These are phyloP conservation scores for Aldabrachelys gigantea DNA, from an alignment of 2,113 vertebrate genomes.

Conservation along the genomic window DNA sequence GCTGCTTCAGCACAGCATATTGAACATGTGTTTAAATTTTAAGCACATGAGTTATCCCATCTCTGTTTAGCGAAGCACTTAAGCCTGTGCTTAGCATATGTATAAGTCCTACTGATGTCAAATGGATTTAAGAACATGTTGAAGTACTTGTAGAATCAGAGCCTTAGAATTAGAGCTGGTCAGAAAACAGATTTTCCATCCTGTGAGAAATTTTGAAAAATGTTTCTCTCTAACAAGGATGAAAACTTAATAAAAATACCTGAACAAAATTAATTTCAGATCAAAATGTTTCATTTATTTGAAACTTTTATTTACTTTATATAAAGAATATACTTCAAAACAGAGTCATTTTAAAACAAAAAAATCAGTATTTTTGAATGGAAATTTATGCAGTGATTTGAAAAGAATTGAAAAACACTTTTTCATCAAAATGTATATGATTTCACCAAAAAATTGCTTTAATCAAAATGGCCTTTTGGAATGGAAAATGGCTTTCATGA, in stretches of 20 bases:
- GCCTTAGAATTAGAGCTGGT: background rate
- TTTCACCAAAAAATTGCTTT: background rate
- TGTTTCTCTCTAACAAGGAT: background rate
- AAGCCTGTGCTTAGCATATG: background rate
- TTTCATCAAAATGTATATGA: background rate
- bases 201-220: background rate
- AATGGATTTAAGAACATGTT: background rate
- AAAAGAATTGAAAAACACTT: background rate
- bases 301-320: background rate
- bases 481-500: background rate
- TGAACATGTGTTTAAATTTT: conserved; percentile 27
- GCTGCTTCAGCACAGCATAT: background rate
- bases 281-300: background rate
- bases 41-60: conserved; percentile 35
- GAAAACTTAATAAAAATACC: background rate
- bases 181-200: background rate
- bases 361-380: background rate
- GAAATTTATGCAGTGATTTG: background rate
- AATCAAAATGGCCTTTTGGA: background rate
- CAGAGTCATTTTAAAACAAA: background rate
- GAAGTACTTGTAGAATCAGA: conserved; percentile 2
- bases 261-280: background rate
- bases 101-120: conserved; percentile 30
- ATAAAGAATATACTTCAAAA: background rate
- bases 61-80: conserved; percentile 36